Conservation (phyloP, 2,113 vertebrate species). For the Pavo muticus region DNA sequence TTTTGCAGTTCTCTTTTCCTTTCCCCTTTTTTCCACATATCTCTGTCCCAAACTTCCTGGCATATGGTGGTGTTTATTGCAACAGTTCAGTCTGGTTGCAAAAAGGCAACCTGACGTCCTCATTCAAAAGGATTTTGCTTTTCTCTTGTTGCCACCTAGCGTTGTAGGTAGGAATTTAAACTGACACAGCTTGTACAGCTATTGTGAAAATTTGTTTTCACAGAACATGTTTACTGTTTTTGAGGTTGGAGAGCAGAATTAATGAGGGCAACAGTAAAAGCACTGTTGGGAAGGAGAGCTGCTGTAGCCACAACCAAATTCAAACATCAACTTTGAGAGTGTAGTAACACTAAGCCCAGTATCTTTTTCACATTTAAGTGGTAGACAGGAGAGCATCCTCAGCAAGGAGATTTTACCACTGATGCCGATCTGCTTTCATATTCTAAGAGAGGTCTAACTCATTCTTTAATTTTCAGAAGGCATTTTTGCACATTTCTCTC, state of each 20-base stretch:
- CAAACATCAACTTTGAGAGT: neutral
- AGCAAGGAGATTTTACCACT: neutral
- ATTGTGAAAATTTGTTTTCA: neutral
- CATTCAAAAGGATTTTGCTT: neutral
- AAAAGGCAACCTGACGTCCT: accelerated
- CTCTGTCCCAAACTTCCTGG: neutral
- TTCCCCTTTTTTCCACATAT: neutral
- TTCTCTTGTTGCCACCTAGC: conserved; percentile 59
- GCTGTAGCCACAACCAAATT: neutral
- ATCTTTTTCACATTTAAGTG: neutral
- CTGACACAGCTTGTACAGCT: neutral
- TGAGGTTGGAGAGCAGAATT: neutral
- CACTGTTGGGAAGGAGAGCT: neutral
- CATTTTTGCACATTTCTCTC: neutral
- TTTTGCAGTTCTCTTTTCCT: neutral
- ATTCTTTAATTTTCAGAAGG: neutral
- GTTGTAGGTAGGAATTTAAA: conserved; percentile 30
- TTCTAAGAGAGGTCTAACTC: neutral
- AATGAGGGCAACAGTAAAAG: neutral
- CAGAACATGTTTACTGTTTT: neutral
- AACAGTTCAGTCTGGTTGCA: neutral
- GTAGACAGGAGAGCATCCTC: neutral
- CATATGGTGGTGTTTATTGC: accelerated
- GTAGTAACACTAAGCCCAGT: neutral
- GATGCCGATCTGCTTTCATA: neutral